A percentile compares a stretch with the other conserved stretches of the same genome.
These are phyloP conservation scores for Brachypalpus laphriformis DNA, from an alignment of 2,888 invertebrate genomes.

Conservation along the genomic window DNA sequence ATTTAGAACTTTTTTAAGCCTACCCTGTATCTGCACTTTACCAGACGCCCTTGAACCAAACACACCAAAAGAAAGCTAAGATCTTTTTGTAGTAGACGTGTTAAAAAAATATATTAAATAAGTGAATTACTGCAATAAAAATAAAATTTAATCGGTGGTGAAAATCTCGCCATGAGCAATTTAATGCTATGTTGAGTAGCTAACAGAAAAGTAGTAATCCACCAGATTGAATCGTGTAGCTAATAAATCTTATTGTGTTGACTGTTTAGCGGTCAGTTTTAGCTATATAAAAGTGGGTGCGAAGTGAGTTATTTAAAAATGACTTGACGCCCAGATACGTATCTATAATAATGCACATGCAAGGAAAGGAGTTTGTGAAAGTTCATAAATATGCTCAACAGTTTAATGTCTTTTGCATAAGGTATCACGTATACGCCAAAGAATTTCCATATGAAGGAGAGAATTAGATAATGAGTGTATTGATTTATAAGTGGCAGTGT, in stretches of 20 bases:
- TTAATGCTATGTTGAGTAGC: neutral
- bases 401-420: neutral
- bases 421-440: constrained; percentile 28
- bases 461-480: no score
- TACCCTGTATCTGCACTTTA: neutral
- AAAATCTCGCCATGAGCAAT: constrained; percentile 3
- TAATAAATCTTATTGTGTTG: constrained; percentile 15
- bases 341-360: neutral
- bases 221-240: neutral
- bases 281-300: neutral
- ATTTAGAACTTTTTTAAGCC: no score
- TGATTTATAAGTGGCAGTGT: no score
- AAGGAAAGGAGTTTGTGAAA: constrained; percentile 14
- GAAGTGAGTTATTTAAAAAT: constrained; percentile 15
- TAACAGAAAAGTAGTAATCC: neutral
- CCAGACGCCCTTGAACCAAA: neutral
- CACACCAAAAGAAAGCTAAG: neutral
- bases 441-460: neutral
- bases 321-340: neutral
- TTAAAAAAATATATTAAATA: neutral
- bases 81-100: neutral
- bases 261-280: neutral
- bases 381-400: constrained; percentile 2
- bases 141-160: neutral
- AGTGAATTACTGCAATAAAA: neutral